Evolutionary conservation across 2,797 vertebrate genomes (phyloP).

Genomic region (Chelmon rostratus): DNA sequence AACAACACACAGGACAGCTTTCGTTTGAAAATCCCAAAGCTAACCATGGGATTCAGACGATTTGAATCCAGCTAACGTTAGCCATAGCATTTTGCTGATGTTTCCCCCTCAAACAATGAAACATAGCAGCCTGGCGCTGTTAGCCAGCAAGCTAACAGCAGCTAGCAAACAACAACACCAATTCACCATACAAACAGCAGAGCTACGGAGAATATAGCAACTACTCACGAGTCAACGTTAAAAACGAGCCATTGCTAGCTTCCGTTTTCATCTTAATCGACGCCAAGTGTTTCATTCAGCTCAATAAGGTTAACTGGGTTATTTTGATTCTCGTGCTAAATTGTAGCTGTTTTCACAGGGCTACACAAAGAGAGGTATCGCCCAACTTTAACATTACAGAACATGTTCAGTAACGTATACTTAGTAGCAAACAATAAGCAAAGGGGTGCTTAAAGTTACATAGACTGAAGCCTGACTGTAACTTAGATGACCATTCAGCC

Average conservation of each 20-base stretch:
- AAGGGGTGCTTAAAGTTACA: constrained; percentile 6
- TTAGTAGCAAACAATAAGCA: not conserved
- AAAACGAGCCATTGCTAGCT: not conserved
- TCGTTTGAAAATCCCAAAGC: not conserved
- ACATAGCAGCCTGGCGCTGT: constrained; percentile 43
- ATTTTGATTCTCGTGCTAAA: constrained; percentile 47
- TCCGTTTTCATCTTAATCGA: not conserved
- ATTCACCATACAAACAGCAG: not conserved
- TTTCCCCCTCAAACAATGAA: constrained; percentile 68
- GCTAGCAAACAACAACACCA: constrained; percentile 63
- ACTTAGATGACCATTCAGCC: constrained; percentile 39
- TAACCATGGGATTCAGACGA: not conserved
- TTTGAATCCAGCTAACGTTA: constrained; percentile 48
- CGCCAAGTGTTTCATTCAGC: constrained; percentile 22
- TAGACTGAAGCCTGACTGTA: constrained; percentile 8
- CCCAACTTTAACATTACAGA: not conserved
- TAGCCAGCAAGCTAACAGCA: constrained; percentile 71
- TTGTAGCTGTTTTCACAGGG: constrained; percentile 13
- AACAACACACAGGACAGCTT: not conserved
- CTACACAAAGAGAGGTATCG: constrained; percentile 13
- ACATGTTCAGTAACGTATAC: not conserved
- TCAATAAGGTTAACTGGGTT: constrained; percentile 11
- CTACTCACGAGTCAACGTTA: not conserved
- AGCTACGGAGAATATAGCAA: not conserved
- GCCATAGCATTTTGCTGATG: constrained; percentile 49